These are phyloP conservation scores for Pempheris klunzingeri DNA, from an alignment of 2,797 vertebrate species.

Conservation along the genomic window DNA sequence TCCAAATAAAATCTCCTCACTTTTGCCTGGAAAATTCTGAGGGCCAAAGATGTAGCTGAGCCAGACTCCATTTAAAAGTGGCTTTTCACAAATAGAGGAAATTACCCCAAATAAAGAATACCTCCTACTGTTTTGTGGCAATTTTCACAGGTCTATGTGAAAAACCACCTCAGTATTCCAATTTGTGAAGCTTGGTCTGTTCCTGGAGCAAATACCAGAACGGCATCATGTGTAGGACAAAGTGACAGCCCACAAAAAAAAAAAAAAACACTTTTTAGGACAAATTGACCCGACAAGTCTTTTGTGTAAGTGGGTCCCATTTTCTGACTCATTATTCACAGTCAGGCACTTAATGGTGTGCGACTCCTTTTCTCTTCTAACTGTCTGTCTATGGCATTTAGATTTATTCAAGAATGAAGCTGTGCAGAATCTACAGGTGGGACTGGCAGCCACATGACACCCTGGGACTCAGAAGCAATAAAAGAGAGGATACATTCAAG, in stretches of 20 bases:
- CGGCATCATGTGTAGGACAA: neutral
- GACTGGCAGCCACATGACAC: neutral
- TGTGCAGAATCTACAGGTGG: neutral
- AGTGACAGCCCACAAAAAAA: neutral
- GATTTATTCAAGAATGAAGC: no score
- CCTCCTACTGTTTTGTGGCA: conserved; percentile 9
- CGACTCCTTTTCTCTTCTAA: neutral
- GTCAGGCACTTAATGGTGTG: neutral
- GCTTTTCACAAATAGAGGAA: conserved; percentile 43
- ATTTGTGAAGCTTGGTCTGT: neutral
- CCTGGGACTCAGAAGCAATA: neutral
- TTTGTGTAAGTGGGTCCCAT: neutral
- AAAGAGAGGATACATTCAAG: neutral
- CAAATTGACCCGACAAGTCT: neutral
- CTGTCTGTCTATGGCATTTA: neutral
- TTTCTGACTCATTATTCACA: conserved; percentile 27
- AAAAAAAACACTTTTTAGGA: neutral
- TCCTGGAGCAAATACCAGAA: neutral
- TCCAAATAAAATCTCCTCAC: conserved; percentile 35
- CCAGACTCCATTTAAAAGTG: conserved; percentile 42
- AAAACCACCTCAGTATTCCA: neutral
- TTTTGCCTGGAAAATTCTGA: conserved; percentile 50
- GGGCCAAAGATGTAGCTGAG: conserved; percentile 26
- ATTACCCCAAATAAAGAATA: conserved; percentile 23
- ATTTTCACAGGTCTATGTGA: conserved; percentile 14